Conservation (phyloP, 53 echinoderm and acorn worm genomes). For the Antedon mediterranea region DNA sequence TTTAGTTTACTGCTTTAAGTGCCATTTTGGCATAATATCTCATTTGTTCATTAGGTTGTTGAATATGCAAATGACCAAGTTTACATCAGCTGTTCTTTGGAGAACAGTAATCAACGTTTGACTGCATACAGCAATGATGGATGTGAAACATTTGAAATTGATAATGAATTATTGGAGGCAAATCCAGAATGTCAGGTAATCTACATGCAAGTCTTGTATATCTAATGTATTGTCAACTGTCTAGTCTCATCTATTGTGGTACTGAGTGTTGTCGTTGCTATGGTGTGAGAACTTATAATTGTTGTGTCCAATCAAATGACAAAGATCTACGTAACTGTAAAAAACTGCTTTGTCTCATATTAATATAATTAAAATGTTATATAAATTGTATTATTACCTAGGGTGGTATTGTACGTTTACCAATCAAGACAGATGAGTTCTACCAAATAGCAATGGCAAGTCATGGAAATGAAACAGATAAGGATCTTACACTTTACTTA, state of each 20-base stretch:
- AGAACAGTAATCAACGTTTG: neutral
- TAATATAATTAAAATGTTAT: no score
- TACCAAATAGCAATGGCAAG: neutral
- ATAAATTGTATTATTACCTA: no score
- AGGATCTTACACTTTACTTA: neutral
- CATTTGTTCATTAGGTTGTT: neutral
- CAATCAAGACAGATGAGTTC: neutral
- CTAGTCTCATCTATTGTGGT: no score
- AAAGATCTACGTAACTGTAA: no score
- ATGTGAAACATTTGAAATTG: neutral
- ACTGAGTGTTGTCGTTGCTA: no score
- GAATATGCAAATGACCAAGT: neutral
- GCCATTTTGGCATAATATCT: no score
- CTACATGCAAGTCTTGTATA: no score
- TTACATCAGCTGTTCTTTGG: neutral
- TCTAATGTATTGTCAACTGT: no score
- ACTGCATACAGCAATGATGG: neutral
- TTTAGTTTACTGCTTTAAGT: no score
- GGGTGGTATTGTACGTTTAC: neutral
- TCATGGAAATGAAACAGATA: neutral
- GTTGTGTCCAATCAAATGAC: no score
- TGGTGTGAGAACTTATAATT: no score
- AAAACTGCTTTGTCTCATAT: neutral
- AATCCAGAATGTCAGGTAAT: neutral
- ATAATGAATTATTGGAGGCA: neutral